Base-by-base conservation (phyloP, 1,140 invertebrate species). In the Drosophila parabipectinata region DNA sequence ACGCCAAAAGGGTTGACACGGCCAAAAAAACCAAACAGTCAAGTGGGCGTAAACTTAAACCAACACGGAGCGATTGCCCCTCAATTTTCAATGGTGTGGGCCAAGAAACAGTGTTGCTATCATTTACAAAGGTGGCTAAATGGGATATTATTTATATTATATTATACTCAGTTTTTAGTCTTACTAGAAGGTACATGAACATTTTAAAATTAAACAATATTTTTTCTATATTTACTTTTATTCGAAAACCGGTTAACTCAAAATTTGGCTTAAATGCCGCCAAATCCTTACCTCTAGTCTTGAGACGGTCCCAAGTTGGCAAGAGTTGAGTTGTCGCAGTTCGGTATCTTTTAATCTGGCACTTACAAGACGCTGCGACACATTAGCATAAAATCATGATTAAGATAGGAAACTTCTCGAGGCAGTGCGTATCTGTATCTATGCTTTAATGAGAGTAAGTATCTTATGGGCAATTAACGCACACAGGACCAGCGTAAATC, bases 371-470 rank as follows among this genome's bases (percentile, higher is more conserved):
- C 76, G 72, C 67, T 88, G 85, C 79, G 85, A 80, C 79, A 87
- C 85, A 90, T 90, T 90, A 90, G 85, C 85, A 90, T 90, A 90
- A 90, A 90, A 90, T 90, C 87, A 79, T 84, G 79, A 78, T 90
- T 90, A 90, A 90, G 85, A 90, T 90, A 90, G 80, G 62, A 28
- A 62, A n/a, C 56, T 71, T 67, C 69, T 60, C 12, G 24, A 44
- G 69, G 58, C 66, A 54, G 60, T 82, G 64, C 75, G 78, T 85
- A 75, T 32, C 39, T 37, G 58, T 73, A 74, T 73, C 58, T 69
- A 50, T 54, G 69, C 41, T 63, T 74, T 73, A 85, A 80, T 77
- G 72, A 53, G 50, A 44, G 28, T 15, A 76, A 76, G 67, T 63
- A 67, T 75, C 80, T 80, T 59, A 50, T 34, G 55, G 69, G 78